A percentile compares a stretch with the other conserved stretches of the same genome.
Evolutionary conservation across 2,797 vertebrate species (phyloP).

Genomic region (Rhadinocentrus ornatus): DNA sequence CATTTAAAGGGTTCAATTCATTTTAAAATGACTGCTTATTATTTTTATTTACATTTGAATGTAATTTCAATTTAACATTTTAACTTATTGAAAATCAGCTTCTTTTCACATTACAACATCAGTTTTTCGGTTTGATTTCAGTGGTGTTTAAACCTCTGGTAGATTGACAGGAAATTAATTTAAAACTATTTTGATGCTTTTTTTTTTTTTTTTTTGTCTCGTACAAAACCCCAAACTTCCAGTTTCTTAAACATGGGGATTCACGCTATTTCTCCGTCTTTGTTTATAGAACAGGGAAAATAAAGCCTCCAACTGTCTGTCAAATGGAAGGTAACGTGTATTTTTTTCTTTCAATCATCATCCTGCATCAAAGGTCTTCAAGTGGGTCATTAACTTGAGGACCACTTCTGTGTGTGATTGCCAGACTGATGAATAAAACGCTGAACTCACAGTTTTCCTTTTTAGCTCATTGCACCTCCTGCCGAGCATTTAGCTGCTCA

Average conservation of each 20-base stretch:
- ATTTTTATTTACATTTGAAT: too few relatives aligned
- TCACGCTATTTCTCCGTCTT: neutral
- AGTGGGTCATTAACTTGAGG: conserved; percentile 55
- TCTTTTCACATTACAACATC: too few relatives aligned
- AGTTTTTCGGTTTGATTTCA: too few relatives aligned
- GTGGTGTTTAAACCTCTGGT: too few relatives aligned
- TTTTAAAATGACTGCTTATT: too few relatives aligned
- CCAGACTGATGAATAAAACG: conserved; percentile 60
- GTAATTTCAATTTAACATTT: too few relatives aligned
- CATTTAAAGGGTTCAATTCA: too few relatives aligned
- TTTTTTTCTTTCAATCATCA: conserved; percentile 1
- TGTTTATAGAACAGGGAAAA: neutral
- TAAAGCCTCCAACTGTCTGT: conserved; percentile 6
- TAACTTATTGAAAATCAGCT: too few relatives aligned
- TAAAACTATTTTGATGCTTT: too few relatives aligned
- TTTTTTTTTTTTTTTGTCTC: neutral
- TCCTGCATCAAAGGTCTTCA: conserved; percentile 30
- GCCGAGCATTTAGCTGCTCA: conserved; percentile 24
- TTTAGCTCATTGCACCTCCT: conserved; percentile 40
- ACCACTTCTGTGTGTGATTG: conserved; percentile 31
- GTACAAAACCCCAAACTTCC: neutral
- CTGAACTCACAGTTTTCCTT: conserved; percentile 38
- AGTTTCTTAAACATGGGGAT: neutral
- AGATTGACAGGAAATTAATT: neutral
- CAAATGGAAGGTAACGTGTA: neutral